These are phyloP conservation scores for Seira sanloemensis DNA, from an alignment of 2,888 invertebrate genomes.

Conservation along the genomic window DNA sequence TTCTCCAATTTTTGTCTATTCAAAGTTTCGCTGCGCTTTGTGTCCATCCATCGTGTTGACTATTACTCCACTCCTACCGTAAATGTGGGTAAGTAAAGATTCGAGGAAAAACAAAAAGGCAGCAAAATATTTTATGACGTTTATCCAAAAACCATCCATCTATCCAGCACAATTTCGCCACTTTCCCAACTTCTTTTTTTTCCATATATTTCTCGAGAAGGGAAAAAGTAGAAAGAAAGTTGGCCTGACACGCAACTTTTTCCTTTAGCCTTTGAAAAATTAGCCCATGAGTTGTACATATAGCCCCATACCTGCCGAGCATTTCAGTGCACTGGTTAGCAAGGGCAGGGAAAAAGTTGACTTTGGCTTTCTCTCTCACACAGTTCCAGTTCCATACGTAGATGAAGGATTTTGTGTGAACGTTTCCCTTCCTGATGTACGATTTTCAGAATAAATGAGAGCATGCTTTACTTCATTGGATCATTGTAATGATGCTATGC, in stretches of 20 bases:
- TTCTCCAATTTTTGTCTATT: background rate
- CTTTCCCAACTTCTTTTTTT: background rate
- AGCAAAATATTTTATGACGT: background rate
- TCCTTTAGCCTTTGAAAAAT: background rate
- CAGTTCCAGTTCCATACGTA: too few relatives aligned
- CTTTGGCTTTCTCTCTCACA: too few relatives aligned
- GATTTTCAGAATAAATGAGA: too few relatives aligned
- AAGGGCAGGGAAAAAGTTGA: too few relatives aligned
- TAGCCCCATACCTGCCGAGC: too few relatives aligned
- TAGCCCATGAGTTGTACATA: background rate
- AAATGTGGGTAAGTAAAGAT: background rate
- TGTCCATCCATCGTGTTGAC: background rate
- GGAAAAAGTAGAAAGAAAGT: background rate
- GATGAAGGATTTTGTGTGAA: too few relatives aligned
- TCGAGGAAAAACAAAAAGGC: background rate
- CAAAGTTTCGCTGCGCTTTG: background rate
- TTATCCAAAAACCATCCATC: background rate
- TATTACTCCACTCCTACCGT: background rate
- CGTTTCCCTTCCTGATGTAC: too few relatives aligned
- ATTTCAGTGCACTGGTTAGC: too few relatives aligned
- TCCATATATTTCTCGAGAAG: background rate
- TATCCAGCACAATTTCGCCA: background rate
- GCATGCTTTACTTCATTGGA: background rate
- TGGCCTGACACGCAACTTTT: background rate
- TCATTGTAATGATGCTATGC: too few relatives aligned